These are phyloP conservation scores for Hippocampus abdominalis DNA, from an alignment of 2,113 vertebrate genomes.

Conservation along the genomic window DNA sequence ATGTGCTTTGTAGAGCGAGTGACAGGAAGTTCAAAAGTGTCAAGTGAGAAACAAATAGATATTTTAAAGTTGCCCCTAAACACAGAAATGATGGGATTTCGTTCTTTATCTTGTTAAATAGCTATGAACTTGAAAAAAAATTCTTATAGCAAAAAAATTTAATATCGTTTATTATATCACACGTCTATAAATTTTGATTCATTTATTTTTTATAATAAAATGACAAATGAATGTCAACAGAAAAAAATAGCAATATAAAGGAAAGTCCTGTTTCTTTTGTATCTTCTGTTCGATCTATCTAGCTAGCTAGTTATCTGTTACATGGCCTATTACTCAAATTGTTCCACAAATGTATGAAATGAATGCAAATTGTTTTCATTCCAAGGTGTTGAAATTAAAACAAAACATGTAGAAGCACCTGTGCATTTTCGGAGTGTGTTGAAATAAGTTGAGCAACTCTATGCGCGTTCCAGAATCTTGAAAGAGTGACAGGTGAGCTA, in stretches of 20 bases:
- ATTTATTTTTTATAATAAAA: too few relatives aligned
- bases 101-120: too few relatives aligned
- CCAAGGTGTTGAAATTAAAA: not conserved
- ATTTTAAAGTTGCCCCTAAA: too few relatives aligned
- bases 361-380: not conserved
- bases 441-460: constrained; percentile 31
- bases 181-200: too few relatives aligned
- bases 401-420: not conserved
- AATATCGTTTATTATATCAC: too few relatives aligned
- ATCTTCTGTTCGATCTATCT: not conserved
- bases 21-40: not conserved
- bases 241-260: too few relatives aligned
- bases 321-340: not conserved
- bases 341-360: not conserved
- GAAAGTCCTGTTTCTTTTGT: too few relatives aligned
- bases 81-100: too few relatives aligned
- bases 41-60: not conserved
- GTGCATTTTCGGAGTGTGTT: constrained; percentile 13
- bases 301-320: not conserved
- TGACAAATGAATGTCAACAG: too few relatives aligned
- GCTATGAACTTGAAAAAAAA: too few relatives aligned
- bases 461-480: constrained; percentile 37
- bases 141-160: too few relatives aligned
- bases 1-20: not conserved
- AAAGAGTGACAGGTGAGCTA: constrained; percentile 44